phyloP scores from a whole-genome alignment of 2,888 invertebrate genomes.

The Tenthredo mesomela region DNA sequence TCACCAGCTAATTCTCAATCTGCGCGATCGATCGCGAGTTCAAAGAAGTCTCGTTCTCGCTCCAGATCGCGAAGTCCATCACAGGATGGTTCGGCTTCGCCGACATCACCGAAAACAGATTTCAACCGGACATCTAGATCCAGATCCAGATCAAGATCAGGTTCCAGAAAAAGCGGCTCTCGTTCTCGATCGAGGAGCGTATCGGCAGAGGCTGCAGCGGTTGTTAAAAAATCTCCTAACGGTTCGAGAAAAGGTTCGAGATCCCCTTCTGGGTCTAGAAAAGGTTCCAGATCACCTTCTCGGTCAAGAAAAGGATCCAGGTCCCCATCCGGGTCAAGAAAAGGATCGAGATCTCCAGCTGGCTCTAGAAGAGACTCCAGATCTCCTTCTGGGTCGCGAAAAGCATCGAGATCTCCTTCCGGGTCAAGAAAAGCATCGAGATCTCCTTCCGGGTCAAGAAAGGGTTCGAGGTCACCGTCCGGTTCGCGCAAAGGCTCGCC shows the following conservation, averaged over 20 bases:
- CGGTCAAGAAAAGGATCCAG: conserved; percentile 55
- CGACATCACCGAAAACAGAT: conserved; percentile 47
- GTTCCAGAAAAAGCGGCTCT: conserved; percentile 33
- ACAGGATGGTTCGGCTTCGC: conserved; percentile 55
- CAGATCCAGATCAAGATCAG: conserved; percentile 42
- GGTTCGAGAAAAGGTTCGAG: background rate
- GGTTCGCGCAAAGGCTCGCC: conserved; percentile 62
- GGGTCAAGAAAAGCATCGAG: conserved; percentile 55
- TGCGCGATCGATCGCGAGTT: conserved; percentile 61
- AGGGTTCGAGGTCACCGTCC: conserved; percentile 57
- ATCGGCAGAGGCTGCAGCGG: too few relatives aligned
- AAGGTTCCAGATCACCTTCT: conserved; percentile 53
- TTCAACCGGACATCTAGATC: background rate
- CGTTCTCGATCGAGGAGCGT: too few relatives aligned
- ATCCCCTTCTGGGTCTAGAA: conserved; percentile 58
- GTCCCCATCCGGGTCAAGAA: conserved; percentile 57
- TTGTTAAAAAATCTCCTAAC: too few relatives aligned
- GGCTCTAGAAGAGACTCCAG: conserved; percentile 52
- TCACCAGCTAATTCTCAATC: conserved; percentile 60
- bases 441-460: conserved; percentile 58
- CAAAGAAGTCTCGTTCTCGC: conserved; percentile 68
- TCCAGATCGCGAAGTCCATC: conserved; percentile 65
- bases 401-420: too few relatives aligned
- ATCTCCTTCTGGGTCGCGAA: conserved; percentile 57
- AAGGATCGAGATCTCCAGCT: conserved; percentile 44